Conservation (phyloP, 2,113 vertebrate genomes). For the Cephalopholis sonnerati region DNA sequence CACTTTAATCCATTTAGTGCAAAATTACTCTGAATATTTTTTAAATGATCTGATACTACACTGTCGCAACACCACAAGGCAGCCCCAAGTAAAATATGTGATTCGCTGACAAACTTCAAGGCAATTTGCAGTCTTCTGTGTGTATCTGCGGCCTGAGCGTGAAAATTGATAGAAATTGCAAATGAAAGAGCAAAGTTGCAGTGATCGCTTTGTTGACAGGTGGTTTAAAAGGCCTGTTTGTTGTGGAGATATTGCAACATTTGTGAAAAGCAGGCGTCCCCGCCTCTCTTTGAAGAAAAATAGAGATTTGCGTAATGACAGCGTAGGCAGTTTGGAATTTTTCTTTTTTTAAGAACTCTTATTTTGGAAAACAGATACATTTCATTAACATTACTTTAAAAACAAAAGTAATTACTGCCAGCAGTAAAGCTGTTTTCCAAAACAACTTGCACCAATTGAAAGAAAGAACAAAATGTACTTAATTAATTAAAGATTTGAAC, state of each 20-base stretch:
- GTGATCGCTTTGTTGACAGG: constrained; percentile 29
- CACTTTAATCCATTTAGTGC: background rate
- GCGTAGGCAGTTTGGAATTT: too few relatives aligned
- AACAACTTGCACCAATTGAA: background rate
- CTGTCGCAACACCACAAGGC: constrained; percentile 9
- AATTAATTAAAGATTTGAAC: background rate
- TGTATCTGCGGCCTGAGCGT: background rate
- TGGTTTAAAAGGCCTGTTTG: background rate
- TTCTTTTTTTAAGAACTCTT: too few relatives aligned
- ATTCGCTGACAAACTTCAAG: constrained; percentile 17
- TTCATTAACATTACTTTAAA: background rate
- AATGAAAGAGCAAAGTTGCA: constrained; percentile 38
- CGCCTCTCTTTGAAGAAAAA: background rate
- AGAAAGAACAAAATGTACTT: background rate
- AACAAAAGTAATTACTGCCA: background rate
- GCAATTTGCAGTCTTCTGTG: background rate
- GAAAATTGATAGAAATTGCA: constrained; percentile 30
- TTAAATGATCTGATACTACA: background rate
- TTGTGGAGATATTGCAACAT: constrained; percentile 12
- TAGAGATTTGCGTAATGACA: too few relatives aligned
- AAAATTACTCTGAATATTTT: constrained; percentile 26
- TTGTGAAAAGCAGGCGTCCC: background rate
- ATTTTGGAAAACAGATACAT: background rate
- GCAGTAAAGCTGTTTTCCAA: background rate
- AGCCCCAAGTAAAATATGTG: background rate